These are phyloP conservation scores for Pedetes capensis DNA, from an alignment of 2,113 vertebrate genomes.

Conservation along the genomic window DNA sequence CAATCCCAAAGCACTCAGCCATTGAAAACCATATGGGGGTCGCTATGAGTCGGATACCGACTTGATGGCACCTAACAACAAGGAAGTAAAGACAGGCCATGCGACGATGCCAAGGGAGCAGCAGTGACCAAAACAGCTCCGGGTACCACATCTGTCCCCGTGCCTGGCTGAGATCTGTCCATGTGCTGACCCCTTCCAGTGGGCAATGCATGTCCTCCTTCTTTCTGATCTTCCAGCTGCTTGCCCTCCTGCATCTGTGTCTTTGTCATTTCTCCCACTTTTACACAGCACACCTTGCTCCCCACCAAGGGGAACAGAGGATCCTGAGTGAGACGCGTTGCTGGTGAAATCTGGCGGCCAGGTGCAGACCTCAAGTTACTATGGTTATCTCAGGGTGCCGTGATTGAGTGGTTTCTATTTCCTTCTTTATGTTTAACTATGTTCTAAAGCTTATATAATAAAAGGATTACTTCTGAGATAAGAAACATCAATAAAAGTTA, in stretches of 20 bases:
- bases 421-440: background rate
- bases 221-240: background rate
- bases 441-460: conserved; percentile 31
- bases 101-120: too few species aligned
- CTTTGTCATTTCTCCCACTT: too few species aligned
- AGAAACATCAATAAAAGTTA: conserved; percentile 13
- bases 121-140: too few species aligned
- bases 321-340: background rate
- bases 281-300: too few species aligned
- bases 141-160: too few species aligned
- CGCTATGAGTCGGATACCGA: too few species aligned
- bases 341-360: accelerated
- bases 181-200: background rate
- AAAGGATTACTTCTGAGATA: conserved; percentile 41
- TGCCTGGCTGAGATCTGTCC: background rate
- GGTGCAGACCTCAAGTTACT: background rate
- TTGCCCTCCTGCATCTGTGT: background rate
- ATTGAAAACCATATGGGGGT: too few species aligned
- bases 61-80: too few species aligned
- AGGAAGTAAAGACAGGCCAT: too few species aligned
- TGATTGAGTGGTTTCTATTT: background rate
- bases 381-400: accelerated
- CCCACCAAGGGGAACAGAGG: background rate
- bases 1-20: too few species aligned
- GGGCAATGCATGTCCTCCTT: background rate